Conservation (phyloP, 53 echinoderm and acorn worm genomes). For the Glandiceps talaboti region DNA sequence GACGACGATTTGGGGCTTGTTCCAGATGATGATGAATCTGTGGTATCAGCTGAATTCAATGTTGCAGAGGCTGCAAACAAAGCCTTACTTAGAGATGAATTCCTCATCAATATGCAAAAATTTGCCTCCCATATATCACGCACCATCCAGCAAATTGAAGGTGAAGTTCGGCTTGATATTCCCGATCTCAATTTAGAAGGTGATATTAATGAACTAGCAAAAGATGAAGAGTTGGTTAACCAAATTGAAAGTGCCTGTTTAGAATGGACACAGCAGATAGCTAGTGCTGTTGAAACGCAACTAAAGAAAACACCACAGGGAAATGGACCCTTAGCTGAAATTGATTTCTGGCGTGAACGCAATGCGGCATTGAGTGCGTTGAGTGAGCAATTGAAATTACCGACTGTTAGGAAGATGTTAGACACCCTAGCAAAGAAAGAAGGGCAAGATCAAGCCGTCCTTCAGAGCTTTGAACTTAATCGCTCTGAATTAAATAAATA, state of each 20-base stretch:
- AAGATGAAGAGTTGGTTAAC: slow-evolving; percentile 61
- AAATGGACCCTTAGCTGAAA: slow-evolving; percentile 88
- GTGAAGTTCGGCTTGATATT: slow-evolving; percentile 87
- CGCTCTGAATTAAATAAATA: slow-evolving; percentile 95
- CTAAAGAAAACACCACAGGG: slow-evolving; percentile 88
- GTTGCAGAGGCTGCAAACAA: slow-evolving; percentile 52
- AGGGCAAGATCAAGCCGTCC: slow-evolving; percentile 73
- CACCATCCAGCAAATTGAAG: slow-evolving; percentile 98
- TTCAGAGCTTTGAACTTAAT: slow-evolving; percentile 93
- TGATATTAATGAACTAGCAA: slow-evolving; percentile 60
- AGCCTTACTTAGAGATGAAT: slow-evolving; percentile 84
- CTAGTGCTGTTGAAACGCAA: slow-evolving; percentile 75
- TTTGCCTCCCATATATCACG: slow-evolving; percentile 89
- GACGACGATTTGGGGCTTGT: slow-evolving; percentile 20
- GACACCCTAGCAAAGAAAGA: slow-evolving; percentile 84
- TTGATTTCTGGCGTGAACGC: slow-evolving; percentile 98
- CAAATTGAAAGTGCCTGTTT: slow-evolving; percentile 69
- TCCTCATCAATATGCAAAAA: slow-evolving; percentile 99
- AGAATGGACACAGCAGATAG: slow-evolving; percentile 97
- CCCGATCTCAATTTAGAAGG: slow-evolving; percentile 67
- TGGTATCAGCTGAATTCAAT: slow-evolving; percentile 39
- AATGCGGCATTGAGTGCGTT: slow-evolving; percentile 89
- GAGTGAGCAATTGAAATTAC: slow-evolving; percentile 84
- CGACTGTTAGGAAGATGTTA: slow-evolving; percentile 77
- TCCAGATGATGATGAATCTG: slow-evolving; percentile 21